Percentiles rank a stretch among this genome's conserved stretches.
Conservation (phyloP, 37 sponge, comb jelly and placozoan species). For the Petrosia ficiformis region DNA sequence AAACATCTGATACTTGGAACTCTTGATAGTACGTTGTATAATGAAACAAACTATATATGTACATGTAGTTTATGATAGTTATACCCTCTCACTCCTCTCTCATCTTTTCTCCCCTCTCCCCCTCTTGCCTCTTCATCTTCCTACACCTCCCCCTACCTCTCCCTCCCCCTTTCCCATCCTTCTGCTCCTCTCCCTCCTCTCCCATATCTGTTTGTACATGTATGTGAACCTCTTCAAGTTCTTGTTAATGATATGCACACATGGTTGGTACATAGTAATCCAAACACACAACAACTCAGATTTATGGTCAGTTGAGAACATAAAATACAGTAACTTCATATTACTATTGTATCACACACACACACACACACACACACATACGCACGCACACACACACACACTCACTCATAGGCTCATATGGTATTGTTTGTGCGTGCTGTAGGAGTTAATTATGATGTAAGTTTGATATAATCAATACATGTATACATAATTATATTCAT, state of each 20-base stretch:
- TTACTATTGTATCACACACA: too few species aligned
- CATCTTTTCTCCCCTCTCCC: neutral
- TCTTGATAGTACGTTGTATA: conserved; percentile 31
- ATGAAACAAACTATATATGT: neutral
- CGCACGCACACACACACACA: too few species aligned
- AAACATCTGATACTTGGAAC: conserved; percentile 53
- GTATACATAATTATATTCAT: too few species aligned
- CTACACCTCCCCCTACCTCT: neutral
- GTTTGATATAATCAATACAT: too few species aligned
- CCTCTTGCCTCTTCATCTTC: neutral
- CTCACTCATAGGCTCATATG: conserved; percentile 62
- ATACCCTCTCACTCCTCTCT: neutral
- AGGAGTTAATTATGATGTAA: conserved; percentile 15
- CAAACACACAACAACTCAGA: conserved; percentile 41
- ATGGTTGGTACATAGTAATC: conserved; percentile 30
- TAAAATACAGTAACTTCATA: too few species aligned
- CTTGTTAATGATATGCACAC: conserved; percentile 45
- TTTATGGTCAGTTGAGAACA: conserved; percentile 58
- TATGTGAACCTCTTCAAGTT: too few species aligned
- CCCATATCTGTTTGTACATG: too few species aligned
- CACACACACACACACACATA: too few species aligned
- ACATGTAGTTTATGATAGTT: neutral
- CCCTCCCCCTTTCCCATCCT: neutral
- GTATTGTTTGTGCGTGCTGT: conserved; percentile 49
- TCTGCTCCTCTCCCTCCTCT: too few species aligned